Evolutionary conservation across 2,797 vertebrate genomes (phyloP).

Genomic region (Babyrousa celebensis): DNA sequence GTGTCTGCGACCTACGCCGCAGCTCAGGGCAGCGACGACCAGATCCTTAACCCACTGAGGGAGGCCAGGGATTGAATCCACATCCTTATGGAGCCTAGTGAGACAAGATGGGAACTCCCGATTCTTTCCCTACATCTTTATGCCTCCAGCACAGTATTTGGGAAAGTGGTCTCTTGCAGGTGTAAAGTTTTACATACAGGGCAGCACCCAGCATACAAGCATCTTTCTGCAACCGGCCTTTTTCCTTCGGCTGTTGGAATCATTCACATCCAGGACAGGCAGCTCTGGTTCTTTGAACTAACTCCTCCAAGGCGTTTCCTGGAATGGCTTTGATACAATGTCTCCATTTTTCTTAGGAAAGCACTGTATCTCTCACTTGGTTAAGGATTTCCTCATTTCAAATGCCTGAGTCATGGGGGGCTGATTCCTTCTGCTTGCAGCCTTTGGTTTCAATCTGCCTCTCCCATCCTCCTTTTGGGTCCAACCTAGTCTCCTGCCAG

Average conservation of each 20-base stretch:
- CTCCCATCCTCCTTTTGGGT: background rate
- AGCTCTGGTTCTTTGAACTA: background rate
- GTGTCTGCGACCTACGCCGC: too few species aligned
- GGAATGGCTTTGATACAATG: background rate
- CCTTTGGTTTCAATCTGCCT: background rate
- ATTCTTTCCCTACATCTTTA: background rate
- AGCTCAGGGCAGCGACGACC: too few species aligned
- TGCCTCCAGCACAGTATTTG: background rate
- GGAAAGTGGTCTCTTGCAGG: background rate
- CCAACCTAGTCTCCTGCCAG: background rate
- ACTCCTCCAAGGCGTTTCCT: background rate
- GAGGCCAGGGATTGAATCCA: too few species aligned
- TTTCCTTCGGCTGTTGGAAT: background rate
- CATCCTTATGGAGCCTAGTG: too few species aligned
- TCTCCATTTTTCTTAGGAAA: background rate
- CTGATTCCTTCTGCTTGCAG: background rate
- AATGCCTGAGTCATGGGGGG: background rate
- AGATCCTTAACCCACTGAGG: too few species aligned
- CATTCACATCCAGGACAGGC: background rate
- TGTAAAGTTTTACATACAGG: background rate
- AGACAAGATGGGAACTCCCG: too few species aligned
- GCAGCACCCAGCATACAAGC: background rate
- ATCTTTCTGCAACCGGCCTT: background rate
- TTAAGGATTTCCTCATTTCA: conserved; percentile 64
- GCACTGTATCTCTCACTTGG: background rate